Percentiles rank a stretch among this genome's conserved stretches.
These are phyloP conservation scores for Volucella bombylans DNA, from an alignment of 2,888 invertebrate genomes.

Conservation along the genomic window DNA sequence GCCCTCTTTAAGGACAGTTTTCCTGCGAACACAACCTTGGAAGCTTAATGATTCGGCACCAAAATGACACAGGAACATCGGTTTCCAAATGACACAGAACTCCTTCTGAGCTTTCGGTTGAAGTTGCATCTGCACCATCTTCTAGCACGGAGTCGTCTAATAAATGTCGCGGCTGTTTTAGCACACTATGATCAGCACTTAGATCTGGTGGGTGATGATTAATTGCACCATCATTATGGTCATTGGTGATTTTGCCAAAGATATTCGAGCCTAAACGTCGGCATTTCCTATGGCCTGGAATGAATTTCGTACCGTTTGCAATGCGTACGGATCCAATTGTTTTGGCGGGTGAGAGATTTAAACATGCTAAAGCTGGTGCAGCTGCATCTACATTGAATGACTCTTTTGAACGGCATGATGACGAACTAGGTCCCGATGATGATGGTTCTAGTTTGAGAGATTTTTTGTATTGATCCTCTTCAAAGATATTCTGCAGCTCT, in stretches of 20 bases:
- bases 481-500: slow-evolving; percentile 96
- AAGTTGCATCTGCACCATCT: slow-evolving; percentile 83
- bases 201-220: slow-evolving; percentile 73
- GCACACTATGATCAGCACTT: slow-evolving; percentile 74
- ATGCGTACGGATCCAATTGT: slow-evolving; percentile 86
- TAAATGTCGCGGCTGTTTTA: slow-evolving; percentile 85
- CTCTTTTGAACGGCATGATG: slow-evolving; percentile 86
- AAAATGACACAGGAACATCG: slow-evolving; percentile 60
- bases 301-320: slow-evolving; percentile 85
- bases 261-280: slow-evolving; percentile 94
- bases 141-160: slow-evolving; percentile 94
- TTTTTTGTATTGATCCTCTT: slow-evolving; percentile 96
- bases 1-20: slow-evolving; percentile 94
- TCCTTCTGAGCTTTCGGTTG: slow-evolving; percentile 81
- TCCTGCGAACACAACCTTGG: slow-evolving; percentile 92
- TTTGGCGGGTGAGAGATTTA: slow-evolving; percentile 90
- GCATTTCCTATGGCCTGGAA: slow-evolving; percentile 92
- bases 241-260: slow-evolving; percentile 85
- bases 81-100: slow-evolving; percentile 78
- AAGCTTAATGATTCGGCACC: slow-evolving; percentile 82
- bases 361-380: slow-evolving; percentile 85
- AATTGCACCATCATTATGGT: slow-evolving; percentile 74
- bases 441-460: slow-evolving; percentile 93
- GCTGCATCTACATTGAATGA: slow-evolving; percentile 82
- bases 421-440: slow-evolving; percentile 87